These are phyloP conservation scores for Bovichtus variegatus DNA, from an alignment of 2,797 vertebrate species.

Conservation along the genomic window DNA sequence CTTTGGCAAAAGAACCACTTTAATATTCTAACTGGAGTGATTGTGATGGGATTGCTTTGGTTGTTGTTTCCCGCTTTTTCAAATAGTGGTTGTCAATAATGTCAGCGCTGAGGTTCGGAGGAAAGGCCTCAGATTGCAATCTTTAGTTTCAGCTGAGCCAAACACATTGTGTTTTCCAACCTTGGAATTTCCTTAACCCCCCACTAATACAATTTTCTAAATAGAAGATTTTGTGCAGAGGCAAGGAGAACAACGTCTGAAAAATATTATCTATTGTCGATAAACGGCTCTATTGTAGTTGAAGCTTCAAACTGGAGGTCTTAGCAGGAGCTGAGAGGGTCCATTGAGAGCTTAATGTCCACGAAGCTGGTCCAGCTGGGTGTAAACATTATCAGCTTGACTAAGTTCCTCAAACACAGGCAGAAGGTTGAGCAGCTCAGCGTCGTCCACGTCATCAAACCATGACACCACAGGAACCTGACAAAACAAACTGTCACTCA, in stretches of 20 bases:
- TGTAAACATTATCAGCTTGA: constrained; percentile 90
- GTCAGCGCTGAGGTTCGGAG: constrained; percentile 40
- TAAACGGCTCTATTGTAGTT: constrained; percentile 9
- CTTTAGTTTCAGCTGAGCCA: constrained; percentile 25
- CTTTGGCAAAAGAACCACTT: constrained; percentile 79
- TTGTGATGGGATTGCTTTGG: constrained; percentile 69
- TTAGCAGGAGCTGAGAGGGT: background rate
- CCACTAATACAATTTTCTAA: constrained; percentile 33
- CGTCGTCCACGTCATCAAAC: constrained; percentile 94
- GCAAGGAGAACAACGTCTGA: constrained; percentile 20
- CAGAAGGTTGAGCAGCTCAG: constrained; percentile 92
- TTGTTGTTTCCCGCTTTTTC: constrained; percentile 45
- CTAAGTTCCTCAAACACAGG: constrained; percentile 94
- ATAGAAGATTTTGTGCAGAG: constrained; percentile 46
- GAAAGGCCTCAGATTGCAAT: constrained; percentile 56
- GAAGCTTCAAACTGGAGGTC: constrained; percentile 12
- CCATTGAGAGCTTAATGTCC: constrained; percentile 76
- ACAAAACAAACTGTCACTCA: background rate
- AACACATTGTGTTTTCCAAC: constrained; percentile 41
- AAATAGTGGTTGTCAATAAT: constrained; percentile 54
- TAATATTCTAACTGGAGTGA: constrained; percentile 55
- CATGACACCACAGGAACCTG: constrained; percentile 94
- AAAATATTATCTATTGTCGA: constrained; percentile 19
- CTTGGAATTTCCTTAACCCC: constrained; percentile 38
- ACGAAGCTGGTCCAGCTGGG: constrained; percentile 89